A percentile compares a stretch with the other conserved stretches of the same genome.
phyloP scores from a whole-genome alignment of 2,113 vertebrate species.

The Ceuthmochares aereus region DNA sequence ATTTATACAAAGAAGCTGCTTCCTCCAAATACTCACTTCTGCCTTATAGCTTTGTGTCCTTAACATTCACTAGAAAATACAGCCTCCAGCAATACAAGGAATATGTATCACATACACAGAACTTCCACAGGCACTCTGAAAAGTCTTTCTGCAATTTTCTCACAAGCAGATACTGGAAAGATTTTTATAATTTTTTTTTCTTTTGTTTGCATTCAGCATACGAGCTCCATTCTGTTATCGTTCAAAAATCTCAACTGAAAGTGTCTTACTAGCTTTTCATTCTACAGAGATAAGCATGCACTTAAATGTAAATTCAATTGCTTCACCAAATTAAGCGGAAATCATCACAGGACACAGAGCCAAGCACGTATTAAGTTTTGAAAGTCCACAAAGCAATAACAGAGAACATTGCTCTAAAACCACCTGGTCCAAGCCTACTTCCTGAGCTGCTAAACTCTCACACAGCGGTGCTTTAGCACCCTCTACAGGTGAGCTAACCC shows the following conservation, averaged over 20 bases:
- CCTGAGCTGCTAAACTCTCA: neutral
- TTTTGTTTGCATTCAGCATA: neutral
- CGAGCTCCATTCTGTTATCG: neutral
- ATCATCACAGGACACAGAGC: neutral
- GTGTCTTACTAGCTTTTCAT: neutral
- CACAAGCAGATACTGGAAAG: neutral
- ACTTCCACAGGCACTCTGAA: neutral
- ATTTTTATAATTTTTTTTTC: neutral
- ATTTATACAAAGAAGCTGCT: neutral
- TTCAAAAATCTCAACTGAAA: neutral
- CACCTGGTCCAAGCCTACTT: neutral
- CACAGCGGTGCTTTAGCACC: constrained; percentile 67
- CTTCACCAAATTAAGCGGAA: neutral
- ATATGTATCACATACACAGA: neutral
- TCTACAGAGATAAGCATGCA: neutral
- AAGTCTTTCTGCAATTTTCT: neutral
- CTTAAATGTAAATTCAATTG: neutral
- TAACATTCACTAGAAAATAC: neutral
- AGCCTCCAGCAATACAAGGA: neutral
- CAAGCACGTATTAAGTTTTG: neutral
- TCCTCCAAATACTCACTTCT: neutral
- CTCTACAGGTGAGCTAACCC: constrained; percentile 61
- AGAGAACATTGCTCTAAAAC: rapidly evolving
- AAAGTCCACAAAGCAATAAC: neutral
- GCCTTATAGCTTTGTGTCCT: neutral